These are phyloP conservation scores for Agrenia bidenticulata DNA, from an alignment of 2,888 invertebrate species.

Conservation along the genomic window DNA sequence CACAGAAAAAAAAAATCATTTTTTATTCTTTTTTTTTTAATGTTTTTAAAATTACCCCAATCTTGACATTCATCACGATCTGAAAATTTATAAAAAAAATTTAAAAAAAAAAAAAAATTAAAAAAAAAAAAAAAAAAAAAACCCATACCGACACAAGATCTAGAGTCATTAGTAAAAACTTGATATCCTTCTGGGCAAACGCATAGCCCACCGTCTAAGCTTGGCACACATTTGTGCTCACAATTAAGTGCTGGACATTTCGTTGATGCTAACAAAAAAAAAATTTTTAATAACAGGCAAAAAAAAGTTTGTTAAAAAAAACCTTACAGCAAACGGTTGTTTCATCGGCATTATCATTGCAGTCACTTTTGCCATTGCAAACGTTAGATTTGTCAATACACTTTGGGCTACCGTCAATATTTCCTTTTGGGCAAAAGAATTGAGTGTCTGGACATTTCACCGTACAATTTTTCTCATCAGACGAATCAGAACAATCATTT, in stretches of 20 bases:
- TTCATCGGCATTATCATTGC: constrained; percentile 88
- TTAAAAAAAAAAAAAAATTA: too few relatives aligned
- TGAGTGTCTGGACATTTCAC: constrained; percentile 74
- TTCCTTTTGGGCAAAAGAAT: constrained; percentile 51
- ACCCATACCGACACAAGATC: constrained; percentile 85
- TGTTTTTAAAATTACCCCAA: too few relatives aligned
- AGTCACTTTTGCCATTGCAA: constrained; percentile 88
- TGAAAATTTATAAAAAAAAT: too few relatives aligned
- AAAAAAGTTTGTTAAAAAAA: neutral
- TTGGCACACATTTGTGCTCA: constrained; percentile 87
- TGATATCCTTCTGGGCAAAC: constrained; percentile 82
- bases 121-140: too few relatives aligned
- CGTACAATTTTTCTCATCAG: constrained; percentile 55
- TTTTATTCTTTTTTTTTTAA: too few relatives aligned
- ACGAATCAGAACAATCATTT: constrained; percentile 85
- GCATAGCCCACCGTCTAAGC: constrained; percentile 85
- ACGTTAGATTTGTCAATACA: constrained; percentile 85
- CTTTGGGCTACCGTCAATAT: constrained; percentile 69
- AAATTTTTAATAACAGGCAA: constrained; percentile 19
- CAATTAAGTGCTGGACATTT: constrained; percentile 84
- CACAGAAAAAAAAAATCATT: too few relatives aligned
- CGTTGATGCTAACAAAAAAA: constrained; percentile 66
- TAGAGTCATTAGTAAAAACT: constrained; percentile 73
- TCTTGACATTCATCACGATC: too few relatives aligned
- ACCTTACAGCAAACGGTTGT: constrained; percentile 81